Conservation (phyloP, 35 echinoderm and acorn worm genomes). For the Heliocidaris erythrogramma region DNA sequence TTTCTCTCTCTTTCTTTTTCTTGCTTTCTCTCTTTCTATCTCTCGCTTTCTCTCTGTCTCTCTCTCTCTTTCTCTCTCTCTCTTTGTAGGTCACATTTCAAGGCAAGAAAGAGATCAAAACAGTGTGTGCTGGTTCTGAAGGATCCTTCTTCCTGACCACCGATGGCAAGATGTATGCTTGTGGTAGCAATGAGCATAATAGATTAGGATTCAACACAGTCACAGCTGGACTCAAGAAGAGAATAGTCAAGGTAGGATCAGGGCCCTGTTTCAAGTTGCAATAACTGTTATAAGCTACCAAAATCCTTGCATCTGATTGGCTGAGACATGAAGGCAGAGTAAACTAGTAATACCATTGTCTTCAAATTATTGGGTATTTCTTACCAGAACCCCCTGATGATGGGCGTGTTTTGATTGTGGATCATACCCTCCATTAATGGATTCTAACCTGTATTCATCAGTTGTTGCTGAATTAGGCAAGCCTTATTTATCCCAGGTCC, state of each 20-base stretch:
- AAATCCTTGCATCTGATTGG: too few species aligned
- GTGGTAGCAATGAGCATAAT: slow-evolving; percentile 99
- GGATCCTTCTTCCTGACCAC: slow-evolving; percentile 87
- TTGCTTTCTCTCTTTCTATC: too few species aligned
- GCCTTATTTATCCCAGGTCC: too few species aligned
- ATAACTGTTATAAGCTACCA: background rate
- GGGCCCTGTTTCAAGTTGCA: background rate
- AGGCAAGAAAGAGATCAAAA: slow-evolving; percentile 76
- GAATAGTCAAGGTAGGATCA: slow-evolving; percentile 88
- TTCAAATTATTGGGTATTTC: too few species aligned
- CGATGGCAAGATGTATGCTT: slow-evolving; percentile 87
- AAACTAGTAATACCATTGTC: too few species aligned
- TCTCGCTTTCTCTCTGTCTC: background rate
- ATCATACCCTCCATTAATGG: too few species aligned
- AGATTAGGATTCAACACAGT: slow-evolving; percentile 93
- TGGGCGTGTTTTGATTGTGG: too few species aligned
- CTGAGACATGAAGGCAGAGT: background rate
- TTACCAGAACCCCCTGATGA: too few species aligned
- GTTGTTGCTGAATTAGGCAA: too few species aligned
- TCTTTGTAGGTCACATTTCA: slow-evolving; percentile 68
- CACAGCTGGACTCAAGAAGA: slow-evolving; percentile 82
- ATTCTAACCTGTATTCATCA: too few species aligned
- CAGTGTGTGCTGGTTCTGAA: slow-evolving; percentile 91
- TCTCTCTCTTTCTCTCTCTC: background rate
- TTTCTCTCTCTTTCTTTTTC: too few species aligned